A percentile compares a stretch with the other conserved stretches of the same genome.
Evolutionary conservation across 2,797 vertebrate genomes (phyloP).

Genomic region (Carcharodon carcharias): DNA sequence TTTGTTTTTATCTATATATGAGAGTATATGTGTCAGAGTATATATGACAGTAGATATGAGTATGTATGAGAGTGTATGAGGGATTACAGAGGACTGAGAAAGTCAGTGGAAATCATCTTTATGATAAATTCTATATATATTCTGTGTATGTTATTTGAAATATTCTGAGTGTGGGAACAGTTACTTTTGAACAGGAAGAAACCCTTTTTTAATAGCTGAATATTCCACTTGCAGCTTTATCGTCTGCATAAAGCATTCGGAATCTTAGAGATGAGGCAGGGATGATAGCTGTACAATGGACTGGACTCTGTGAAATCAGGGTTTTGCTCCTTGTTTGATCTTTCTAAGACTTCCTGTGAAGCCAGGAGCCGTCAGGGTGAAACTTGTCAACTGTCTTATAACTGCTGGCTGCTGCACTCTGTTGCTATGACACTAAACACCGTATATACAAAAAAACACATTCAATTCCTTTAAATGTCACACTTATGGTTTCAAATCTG

Average conservation of each 20-base stretch:
- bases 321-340: background rate
- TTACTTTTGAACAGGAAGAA: background rate
- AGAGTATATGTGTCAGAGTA: too few relatives aligned
- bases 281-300: background rate
- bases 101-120: background rate
- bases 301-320: background rate
- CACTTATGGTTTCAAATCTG: background rate
- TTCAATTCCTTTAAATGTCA: slow-evolving; percentile 29
- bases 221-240: background rate
- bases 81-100: background rate
- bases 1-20: too few relatives aligned
- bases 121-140: background rate
- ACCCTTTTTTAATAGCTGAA: background rate
- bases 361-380: background rate
- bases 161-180: background rate
- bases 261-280: background rate
- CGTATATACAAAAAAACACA: background rate
- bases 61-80: background rate
- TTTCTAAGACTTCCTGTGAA: background rate
- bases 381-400: background rate
- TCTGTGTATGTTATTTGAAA: background rate
- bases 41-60: too few relatives aligned
- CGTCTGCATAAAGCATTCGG: background rate
- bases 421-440: slow-evolving; percentile 24
- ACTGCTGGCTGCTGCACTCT: background rate